Evolutionary conservation across 2,113 vertebrate species (phyloP), one percentile per base, ranked within the genome.

Genomic region (Fregata magnificens): DNA sequence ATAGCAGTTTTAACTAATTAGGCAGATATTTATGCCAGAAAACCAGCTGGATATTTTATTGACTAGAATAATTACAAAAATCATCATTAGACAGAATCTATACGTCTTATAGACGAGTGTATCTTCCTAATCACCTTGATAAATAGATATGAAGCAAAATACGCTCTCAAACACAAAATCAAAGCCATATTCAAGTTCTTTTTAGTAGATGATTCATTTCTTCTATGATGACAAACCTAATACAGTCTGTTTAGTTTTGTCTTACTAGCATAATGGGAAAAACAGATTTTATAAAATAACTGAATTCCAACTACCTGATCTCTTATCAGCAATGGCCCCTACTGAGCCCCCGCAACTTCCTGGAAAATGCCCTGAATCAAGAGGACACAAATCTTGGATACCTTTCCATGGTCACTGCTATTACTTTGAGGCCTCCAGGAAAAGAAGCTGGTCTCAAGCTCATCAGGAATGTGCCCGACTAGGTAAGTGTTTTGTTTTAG

Each of bases 371-470:
- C 99, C 99, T 2, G 98, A 99, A 80, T 90, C 98, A 66, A 97
- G 89, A 13, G 52, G n/a, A 62, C 76, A 83, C 38, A 97, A 58
- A 44, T 93, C 97, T 1, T 99, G 99, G 99, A 96, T 99, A 72
- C 99, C 99, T 44, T 99, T 99, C 97, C 98, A 98, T 16, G 97
- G 98, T 29, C 98, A 99, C 84, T 99, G 99, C 80, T 99, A 99
- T 69, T 78, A 97, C 11, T 98, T 99, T n/a, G 93, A 98, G 29
- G 97, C 94, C 29, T 95, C 98, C 9, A 69, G 52, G 32, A 91
- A 90, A 26, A 97, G 97, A 47, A 98, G 94, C 42, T 99, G 99
- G 99, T 97, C 98, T 25, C 97, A 98, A 26, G 99, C 99, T 47
- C 98, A 98, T 6, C 95, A 99, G 47, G 98, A 98, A 72, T 99